phyloP scores from a whole-genome alignment of 2,888 invertebrate species.

The Ornithoptera alexandrae region DNA sequence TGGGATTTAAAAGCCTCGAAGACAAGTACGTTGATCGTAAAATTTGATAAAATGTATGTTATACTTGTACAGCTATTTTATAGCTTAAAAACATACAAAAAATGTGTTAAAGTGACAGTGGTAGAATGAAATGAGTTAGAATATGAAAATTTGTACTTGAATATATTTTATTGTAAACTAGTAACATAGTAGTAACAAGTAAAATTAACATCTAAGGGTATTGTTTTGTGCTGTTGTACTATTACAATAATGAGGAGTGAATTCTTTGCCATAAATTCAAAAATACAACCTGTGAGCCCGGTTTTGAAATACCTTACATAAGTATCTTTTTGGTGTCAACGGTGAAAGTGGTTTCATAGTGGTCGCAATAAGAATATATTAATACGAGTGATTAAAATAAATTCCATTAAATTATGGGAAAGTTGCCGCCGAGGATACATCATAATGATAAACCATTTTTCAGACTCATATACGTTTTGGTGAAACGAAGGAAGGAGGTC shows the following conservation, averaged over 20 bases:
- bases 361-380: conserved; percentile 26
- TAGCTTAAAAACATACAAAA: too few relatives aligned
- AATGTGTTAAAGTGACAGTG: too few relatives aligned
- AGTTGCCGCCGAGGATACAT: conserved; percentile 13
- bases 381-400: conserved; percentile 21
- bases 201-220: background rate
- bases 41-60: too few relatives aligned
- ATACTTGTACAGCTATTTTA: too few relatives aligned
- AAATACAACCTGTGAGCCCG: conserved; percentile 5
- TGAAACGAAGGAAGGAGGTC: conserved; percentile 46
- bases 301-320: conserved; percentile 24
- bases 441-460: conserved; percentile 34
- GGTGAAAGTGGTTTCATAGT: conserved; percentile 27
- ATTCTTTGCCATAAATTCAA: conserved; percentile 4
- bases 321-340: conserved; percentile 25
- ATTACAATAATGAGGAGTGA: background rate
- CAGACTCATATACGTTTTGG: conserved; percentile 59
- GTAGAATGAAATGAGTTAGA: too few relatives aligned
- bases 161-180: too few relatives aligned
- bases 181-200: background rate
- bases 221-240: background rate
- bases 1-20: too few relatives aligned
- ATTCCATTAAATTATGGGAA: conserved; percentile 17
- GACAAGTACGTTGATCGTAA: too few relatives aligned
- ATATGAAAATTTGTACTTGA: too few relatives aligned